Percentiles rank a stretch among this genome's conserved stretches.
Evolutionary conservation across 2,888 invertebrate species (phyloP).

Genomic region (Prosopocoilus inquinatus): DNA sequence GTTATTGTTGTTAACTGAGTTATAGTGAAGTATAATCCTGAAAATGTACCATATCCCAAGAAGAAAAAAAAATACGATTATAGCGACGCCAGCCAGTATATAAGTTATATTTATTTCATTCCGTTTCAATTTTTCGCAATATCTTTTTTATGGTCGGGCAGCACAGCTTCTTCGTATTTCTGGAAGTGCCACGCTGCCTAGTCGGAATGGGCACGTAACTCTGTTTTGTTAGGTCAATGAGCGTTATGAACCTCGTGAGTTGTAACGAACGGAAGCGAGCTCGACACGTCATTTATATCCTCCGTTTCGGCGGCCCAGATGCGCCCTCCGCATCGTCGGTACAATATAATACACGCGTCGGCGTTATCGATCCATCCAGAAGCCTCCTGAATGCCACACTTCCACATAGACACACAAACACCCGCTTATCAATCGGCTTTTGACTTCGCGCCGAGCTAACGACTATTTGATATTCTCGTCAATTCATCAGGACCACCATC

Average conservation of each 20-base stretch:
- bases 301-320: constrained; percentile 7
- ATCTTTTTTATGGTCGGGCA: no score
- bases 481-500: constrained; percentile 1
- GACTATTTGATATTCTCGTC: constrained; percentile 9
- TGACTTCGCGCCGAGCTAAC: neutral
- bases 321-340: constrained; percentile 4
- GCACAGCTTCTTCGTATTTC: neutral
- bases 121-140: no score
- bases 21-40: no score
- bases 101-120: no score
- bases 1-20: no score
- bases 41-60: no score
- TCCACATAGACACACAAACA: neutral
- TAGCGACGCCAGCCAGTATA: no score
- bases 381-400: neutral
- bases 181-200: constrained; percentile 5
- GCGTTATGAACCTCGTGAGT: constrained; percentile 14
- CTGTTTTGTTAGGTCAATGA: constrained; percentile 11
- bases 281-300: constrained; percentile 19
- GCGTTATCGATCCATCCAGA: neutral
- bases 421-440: constrained; percentile 3
- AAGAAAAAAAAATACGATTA: no score
- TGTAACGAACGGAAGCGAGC: constrained; percentile 12
- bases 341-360: neutral
- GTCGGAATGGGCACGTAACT: neutral